Percentiles rank a stretch among this genome's conserved stretches.
Evolutionary conservation across 2,888 invertebrate genomes (phyloP).

Genomic region (Neoascia interrupta): DNA sequence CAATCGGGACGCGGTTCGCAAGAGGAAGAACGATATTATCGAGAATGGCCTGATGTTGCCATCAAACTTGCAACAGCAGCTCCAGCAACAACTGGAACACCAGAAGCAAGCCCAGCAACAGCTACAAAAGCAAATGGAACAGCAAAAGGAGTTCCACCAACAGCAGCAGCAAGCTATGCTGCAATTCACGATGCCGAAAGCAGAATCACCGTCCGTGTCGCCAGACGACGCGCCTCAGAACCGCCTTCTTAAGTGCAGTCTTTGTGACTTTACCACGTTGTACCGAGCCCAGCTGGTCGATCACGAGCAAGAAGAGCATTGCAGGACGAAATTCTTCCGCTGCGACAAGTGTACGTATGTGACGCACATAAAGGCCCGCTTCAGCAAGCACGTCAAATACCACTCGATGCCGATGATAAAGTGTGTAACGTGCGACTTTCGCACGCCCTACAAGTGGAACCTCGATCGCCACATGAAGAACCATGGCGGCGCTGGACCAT

Average conservation of each 20-base stretch:
- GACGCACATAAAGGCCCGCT: constrained; percentile 93
- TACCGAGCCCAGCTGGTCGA: constrained; percentile 84
- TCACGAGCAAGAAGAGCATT: constrained; percentile 88
- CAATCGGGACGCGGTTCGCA: constrained; percentile 77
- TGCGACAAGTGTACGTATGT: constrained; percentile 95
- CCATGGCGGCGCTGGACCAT: constrained; percentile 91
- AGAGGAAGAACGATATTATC: constrained; percentile 75
- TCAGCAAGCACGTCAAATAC: constrained; percentile 95
- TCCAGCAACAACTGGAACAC: constrained; percentile 69
- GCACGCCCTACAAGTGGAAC: constrained; percentile 95
- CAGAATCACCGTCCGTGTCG: constrained; percentile 31
- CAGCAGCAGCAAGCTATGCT: constrained; percentile 68
- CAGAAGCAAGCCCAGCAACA: constrained; percentile 60
- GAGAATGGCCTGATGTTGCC: constrained; percentile 70
- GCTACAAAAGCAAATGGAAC: constrained; percentile 71
- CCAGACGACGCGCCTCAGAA: constrained; percentile 76
- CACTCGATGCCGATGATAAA: constrained; percentile 97
- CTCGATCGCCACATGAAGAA: constrained; percentile 95
- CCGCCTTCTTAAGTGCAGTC: constrained; percentile 82
- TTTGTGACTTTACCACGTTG: constrained; percentile 85
- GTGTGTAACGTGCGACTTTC: constrained; percentile 95
- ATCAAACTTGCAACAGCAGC: constrained; percentile 72
- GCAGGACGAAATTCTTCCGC: constrained; percentile 89
- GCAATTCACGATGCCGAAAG: constrained; percentile 49
- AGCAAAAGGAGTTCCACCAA: constrained; percentile 72